Base-by-base conservation (phyloP, 2,888 invertebrate species). In the Diabrotica balteata region DNA sequence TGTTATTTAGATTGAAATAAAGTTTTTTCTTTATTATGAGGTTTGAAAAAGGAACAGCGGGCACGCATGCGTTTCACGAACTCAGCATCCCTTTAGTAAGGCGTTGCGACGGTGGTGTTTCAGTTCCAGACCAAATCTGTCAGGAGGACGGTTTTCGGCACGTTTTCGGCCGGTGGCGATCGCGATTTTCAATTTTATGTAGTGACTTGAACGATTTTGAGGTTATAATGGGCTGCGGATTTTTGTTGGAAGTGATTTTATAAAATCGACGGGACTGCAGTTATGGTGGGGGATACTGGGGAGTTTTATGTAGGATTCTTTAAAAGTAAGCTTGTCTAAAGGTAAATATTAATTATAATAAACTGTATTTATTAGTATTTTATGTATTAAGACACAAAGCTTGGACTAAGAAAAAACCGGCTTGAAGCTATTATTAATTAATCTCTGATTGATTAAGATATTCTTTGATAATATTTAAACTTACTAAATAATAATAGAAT, bases 81-180 rank as follows among this genome's bases (percentile, higher is more conserved):
- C 10, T 32, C 65, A 63, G 59, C 65, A 59, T 66, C 65, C 53
- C 59, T 49, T 11, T 44, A 42, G 46, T 44, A 58, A 59, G 58
- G 65, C 59, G 65, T 63, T 63, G 55, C 47, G 59, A 65, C 59
- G 51, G 53, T 52, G 46, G 53, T 59, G n/a, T 65, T 64, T 59
- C 59, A 59, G 65, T 65, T 44, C 10, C n/a, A 57, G 63, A 43
- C 11, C 43, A 8, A 8, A 32, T 47, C 11, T 55, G 49, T 7
- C 32, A 57, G 17, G 47, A 22, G 59, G 50, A 32, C 7, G 42
- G 49, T 7, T 50, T 47, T 32, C 5, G 42, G 2, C 7, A 7
- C 32, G 7, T 43, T 42, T 10, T 9, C 32, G 46, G 58, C 8
- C 54, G n/a, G 54, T 7, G 10, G 44, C 32, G 22, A 7, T 53